Conservation (phyloP, 23 tunicate genomes). For the Trididemnum miniatum region DNA sequence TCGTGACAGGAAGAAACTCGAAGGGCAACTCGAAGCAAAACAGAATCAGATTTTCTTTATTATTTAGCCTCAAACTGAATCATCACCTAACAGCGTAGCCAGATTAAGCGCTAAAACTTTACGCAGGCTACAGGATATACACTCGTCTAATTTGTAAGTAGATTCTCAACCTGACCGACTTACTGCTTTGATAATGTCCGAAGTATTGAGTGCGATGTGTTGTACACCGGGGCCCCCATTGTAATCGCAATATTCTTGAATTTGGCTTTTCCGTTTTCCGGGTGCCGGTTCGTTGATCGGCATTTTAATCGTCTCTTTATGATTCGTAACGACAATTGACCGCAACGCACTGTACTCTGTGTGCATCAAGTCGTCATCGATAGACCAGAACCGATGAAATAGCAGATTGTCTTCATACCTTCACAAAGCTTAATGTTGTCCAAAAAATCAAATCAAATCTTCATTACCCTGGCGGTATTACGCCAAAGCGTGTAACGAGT, state of each 20-base stretch:
- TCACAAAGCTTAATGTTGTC: neutral
- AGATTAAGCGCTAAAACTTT: too few species aligned
- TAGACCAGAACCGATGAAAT: constrained; percentile 98
- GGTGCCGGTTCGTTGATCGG: constrained; percentile 97
- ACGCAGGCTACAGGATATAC: too few species aligned
- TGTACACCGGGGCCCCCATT: constrained; percentile 99
- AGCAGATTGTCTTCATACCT: constrained; percentile 96
- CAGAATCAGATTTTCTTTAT: too few species aligned
- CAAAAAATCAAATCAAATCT: too few species aligned
- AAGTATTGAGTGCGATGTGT: constrained; percentile 86
- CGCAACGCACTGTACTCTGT: constrained; percentile 95
- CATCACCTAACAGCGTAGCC: too few species aligned
- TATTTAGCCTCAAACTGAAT: too few species aligned
- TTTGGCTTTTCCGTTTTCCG: constrained; percentile 95
- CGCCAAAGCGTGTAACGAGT: too few species aligned
- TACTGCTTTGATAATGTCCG: constrained; percentile 77
- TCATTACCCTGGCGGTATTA: too few species aligned
- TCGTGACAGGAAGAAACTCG: too few species aligned
- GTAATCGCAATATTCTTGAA: constrained; percentile 95
- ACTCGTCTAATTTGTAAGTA: neutral
- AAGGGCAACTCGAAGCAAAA: too few species aligned
- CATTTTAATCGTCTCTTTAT: constrained; percentile 95
- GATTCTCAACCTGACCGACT: constrained; percentile 22
- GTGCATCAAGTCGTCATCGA: constrained; percentile 93
- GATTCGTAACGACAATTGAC: constrained; percentile 90